A percentile compares a stretch with the other conserved stretches of the same genome.
Conservation (phyloP, 2,113 vertebrate genomes). For the Oreochromis niloticus region DNA sequence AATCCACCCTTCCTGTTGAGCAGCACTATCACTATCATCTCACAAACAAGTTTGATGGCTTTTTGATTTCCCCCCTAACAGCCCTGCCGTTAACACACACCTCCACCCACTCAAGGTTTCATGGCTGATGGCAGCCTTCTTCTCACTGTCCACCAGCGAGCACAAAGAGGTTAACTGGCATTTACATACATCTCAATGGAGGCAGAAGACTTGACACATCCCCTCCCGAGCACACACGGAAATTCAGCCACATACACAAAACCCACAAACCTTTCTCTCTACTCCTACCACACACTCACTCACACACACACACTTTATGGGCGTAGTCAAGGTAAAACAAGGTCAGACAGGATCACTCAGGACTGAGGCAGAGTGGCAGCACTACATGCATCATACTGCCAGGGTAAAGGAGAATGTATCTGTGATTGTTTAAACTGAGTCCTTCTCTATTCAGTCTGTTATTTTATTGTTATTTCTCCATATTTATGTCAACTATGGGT, state of each 20-base stretch:
- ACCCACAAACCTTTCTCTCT: not conserved
- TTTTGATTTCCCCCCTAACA: slow-evolving; percentile 62
- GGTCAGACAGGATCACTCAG: not conserved
- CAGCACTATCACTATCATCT: slow-evolving; percentile 34
- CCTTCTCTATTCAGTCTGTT: not conserved
- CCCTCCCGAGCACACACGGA: slow-evolving; percentile 3
- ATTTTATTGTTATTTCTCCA: not conserved
- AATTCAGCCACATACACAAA: not conserved
- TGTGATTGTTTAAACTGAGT: not conserved
- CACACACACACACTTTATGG: not conserved
- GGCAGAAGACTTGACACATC: slow-evolving; percentile 10
- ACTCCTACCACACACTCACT: not conserved
- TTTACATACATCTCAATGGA: slow-evolving; percentile 51
- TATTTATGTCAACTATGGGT: not conserved
- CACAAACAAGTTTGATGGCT: slow-evolving; percentile 67
- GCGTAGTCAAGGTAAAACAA: not conserved
- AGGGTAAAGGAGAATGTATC: not conserved
- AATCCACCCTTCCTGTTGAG: slow-evolving; percentile 15
- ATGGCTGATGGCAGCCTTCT: slow-evolving; percentile 59
- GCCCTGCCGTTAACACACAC: slow-evolving; percentile 58
- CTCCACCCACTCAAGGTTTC: slow-evolving; percentile 54
- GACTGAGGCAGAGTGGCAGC: not conserved
- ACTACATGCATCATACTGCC: not conserved
- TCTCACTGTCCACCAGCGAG: slow-evolving; percentile 28
- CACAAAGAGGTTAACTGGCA: slow-evolving; percentile 71